Conservation (phyloP, 2,113 vertebrate genomes). For the Sialia sialis region DNA sequence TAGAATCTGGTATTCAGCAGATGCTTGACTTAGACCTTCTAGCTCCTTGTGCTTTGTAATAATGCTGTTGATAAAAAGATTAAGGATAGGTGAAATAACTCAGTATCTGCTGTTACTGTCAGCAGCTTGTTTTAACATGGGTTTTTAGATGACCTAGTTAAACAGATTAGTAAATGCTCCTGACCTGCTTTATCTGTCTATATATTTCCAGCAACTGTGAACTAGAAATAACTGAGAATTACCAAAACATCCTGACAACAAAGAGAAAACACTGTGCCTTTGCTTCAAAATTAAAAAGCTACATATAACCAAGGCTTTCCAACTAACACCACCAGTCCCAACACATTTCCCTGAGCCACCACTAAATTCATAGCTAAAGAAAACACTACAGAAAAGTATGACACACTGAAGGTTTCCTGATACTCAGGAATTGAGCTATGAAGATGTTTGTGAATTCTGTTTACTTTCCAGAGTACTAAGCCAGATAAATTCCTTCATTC, state of each 20-base stretch:
- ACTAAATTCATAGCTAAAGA: not conserved
- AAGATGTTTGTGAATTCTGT: not conserved
- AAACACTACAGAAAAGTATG: not conserved
- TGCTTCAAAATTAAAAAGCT: not conserved
- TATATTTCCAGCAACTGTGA: not conserved
- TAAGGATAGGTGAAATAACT: not conserved
- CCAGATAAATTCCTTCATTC: not conserved
- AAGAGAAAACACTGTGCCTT: not conserved
- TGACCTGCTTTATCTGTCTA: not conserved
- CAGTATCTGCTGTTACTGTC: not conserved
- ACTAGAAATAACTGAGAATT: not conserved
- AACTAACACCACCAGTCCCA: not conserved
- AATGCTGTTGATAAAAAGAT: constrained; percentile 75
- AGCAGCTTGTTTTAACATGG: not conserved
- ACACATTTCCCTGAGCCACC: not conserved
- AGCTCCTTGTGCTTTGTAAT: constrained; percentile 87
- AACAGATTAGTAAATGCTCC: not conserved
- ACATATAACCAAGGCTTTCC: not conserved
- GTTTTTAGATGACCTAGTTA: not conserved
- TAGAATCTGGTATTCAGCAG: constrained; percentile 91
- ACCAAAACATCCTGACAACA: not conserved
- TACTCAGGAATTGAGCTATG: not conserved
- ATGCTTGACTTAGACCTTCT: constrained; percentile 84
- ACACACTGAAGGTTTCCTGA: not conserved
- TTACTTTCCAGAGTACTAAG: not conserved